Evolutionary conservation across 2,888 invertebrate species (phyloP), one percentile per base, ranked within the genome.

Genomic region (Oligia strigilis): DNA sequence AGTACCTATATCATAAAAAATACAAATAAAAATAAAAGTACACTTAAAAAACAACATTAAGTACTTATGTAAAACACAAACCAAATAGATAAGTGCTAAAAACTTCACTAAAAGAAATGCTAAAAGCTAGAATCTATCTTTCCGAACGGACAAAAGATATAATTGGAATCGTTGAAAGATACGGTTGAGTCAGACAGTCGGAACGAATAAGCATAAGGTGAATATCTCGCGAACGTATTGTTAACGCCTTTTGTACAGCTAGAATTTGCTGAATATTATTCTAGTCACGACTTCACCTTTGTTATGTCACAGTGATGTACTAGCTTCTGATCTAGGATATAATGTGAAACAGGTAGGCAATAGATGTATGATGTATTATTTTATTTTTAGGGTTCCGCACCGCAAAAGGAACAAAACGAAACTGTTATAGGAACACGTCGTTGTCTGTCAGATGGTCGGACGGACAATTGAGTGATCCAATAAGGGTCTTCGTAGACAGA

Each of bases 101-200:
- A 23, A 23, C 4, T 1, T 19, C 5, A 40, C 3, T 40, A n/a
- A 55, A 71, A 40, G 2, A 14, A 55, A 55, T 17, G 19, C 6
- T 17, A 17, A 49, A 17, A 60, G 14, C 5, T 60, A 52, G 6
- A 62, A 79, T 79, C 55, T n/a, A 62, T 84, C 40, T 36, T 62
- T 52, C 11, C 11, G 2, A 60, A 62, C 2, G 40, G 29, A 70
- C 29, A 62, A 85, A 73, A 70, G 60, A 40, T 55, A 82, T 17
- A 8, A 80, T 55, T 46, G 43, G 60, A n/a, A 67, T 81, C 43
- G 80, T 60, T 69, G 72, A 78, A 78, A 84, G 29, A 73, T 70
- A 82, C 70, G 4, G 65, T 60, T 23, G 60, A 73, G 64, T 52
- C 80, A 70, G 64, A 70, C 19, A 13, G 60, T 72, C n/a, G 52